A percentile compares a stretch with the other conserved stretches of the same genome.
These are phyloP conservation scores for Tetranychus cinnabarinus DNA, from an alignment of 1,140 invertebrate species.

Conservation along the genomic window DNA sequence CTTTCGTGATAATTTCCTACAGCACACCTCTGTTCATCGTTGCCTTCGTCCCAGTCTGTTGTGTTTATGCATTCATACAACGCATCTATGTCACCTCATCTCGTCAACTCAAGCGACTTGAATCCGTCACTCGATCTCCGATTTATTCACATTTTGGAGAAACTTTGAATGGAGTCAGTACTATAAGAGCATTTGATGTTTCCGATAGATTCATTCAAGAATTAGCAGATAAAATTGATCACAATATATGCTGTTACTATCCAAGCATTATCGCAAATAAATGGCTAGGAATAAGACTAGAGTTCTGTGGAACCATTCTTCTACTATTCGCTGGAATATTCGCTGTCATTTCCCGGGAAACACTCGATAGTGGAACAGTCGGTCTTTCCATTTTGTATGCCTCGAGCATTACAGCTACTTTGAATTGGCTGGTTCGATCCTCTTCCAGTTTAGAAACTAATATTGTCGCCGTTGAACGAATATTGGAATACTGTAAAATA, in stretches of 20 bases:
- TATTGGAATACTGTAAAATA: slow-evolving; percentile 30
- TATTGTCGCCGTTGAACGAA: slow-evolving; percentile 35
- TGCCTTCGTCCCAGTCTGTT: slow-evolving; percentile 54
- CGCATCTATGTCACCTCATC: slow-evolving; percentile 26
- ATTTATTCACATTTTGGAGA: slow-evolving; percentile 28
- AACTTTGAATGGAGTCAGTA: slow-evolving; percentile 20
- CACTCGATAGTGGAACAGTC: slow-evolving; percentile 25
- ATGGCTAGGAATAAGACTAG: slow-evolving; percentile 27
- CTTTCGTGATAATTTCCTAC: slow-evolving; percentile 35
- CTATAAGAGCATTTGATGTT: slow-evolving; percentile 20
- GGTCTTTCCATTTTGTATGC: slow-evolving; percentile 31
- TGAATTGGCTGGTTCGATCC: slow-evolving; percentile 32
- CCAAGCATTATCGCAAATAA: slow-evolving; percentile 26
- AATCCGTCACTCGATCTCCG: slow-evolving; percentile 26
- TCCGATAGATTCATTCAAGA: slow-evolving; percentile 17
- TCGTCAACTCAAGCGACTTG: slow-evolving; percentile 27
- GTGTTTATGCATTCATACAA: slow-evolving; percentile 37
- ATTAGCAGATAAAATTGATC: slow-evolving; percentile 29
- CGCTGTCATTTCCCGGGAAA: slow-evolving; percentile 22
- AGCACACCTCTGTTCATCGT: slow-evolving; percentile 55
- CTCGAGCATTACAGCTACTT: slow-evolving; percentile 42
- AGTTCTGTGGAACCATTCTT: slow-evolving; percentile 27
- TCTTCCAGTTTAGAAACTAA: slow-evolving; percentile 33
- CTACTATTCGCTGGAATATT: slow-evolving; percentile 26
- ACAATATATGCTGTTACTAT: slow-evolving; percentile 64